A percentile compares a stretch with the other conserved stretches of the same genome.
Conservation (phyloP, 2,797 vertebrate genomes). For the Pseudopleuronectes americanus region DNA sequence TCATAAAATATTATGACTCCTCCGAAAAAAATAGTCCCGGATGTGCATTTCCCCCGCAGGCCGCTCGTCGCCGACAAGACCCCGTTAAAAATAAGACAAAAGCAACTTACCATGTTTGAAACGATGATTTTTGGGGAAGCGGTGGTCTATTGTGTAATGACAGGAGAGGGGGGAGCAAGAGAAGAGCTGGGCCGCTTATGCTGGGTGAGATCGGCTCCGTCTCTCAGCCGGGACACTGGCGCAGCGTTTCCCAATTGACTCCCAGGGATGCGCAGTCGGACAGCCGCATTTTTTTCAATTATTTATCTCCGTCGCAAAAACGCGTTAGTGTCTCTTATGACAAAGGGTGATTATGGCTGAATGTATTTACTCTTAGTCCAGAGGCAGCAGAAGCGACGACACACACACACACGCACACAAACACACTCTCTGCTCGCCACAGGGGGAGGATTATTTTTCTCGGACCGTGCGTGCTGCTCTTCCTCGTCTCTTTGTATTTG, state of each 20-base stretch:
- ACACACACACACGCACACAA: background rate
- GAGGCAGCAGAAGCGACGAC: conserved; percentile 36
- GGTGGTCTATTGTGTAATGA: conserved; percentile 57
- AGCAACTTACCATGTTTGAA: conserved; percentile 81
- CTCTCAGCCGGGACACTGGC: conserved; percentile 82
- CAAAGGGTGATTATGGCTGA: conserved; percentile 62
- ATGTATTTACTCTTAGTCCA: conserved; percentile 55
- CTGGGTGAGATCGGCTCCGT: conserved; percentile 65
- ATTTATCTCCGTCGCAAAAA: conserved; percentile 79
- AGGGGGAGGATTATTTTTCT: conserved; percentile 70
- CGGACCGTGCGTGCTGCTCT: conserved; percentile 64
- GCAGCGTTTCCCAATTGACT: conserved; percentile 81
- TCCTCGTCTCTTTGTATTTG: conserved; percentile 78
- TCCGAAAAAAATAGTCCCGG: conserved; percentile 67
- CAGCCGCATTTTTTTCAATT: conserved; percentile 79
- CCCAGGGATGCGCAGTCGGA: conserved; percentile 84
- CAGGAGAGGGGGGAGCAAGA: conserved; percentile 39
- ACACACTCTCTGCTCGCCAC: conserved; percentile 26
- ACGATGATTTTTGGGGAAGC: conserved; percentile 68
- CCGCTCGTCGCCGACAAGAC: conserved; percentile 64
- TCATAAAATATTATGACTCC: conserved; percentile 85
- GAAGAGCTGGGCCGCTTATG: conserved; percentile 52
- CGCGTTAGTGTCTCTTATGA: conserved; percentile 61
- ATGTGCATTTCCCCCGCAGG: conserved; percentile 70
- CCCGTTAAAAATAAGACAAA: conserved; percentile 35